Evolutionary conservation across 2,797 vertebrate genomes (phyloP), one percentile per base, ranked within the genome.

Genomic region (Bryconaethiops microstoma): DNA sequence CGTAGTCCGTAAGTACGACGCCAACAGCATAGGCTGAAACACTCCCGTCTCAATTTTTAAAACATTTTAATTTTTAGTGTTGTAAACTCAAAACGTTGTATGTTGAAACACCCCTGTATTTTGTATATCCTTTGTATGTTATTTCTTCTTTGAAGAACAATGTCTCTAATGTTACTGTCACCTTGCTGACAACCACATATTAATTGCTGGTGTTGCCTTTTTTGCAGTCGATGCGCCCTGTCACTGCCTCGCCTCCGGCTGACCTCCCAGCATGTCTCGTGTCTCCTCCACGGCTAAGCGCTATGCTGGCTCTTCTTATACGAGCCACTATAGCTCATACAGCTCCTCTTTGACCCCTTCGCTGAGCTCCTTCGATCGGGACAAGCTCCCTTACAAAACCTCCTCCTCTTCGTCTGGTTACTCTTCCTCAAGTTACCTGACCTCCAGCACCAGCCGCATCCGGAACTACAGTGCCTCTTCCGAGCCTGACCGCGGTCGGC

Each of bases 271-370:
- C 89, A 96, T 99, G 98, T 98, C 97, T 91, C 97, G 97, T 79
- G 93, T 97, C 83, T 97, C 97, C 88, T 96, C 97, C 90, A 96
- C 96, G 67, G 93, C 97, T 92, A 99, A 98, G 94, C 96, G 96
- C 60, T 97, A 96, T 48, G 82, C 92, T 7, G 95, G 96, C 91
- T 87, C 92, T 84, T 93, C 96, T 88, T 98, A 96, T 87, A 92
- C 92, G 92, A 96, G 95, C 39, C 91, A 95, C 91, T 99, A 97
- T 92, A 94, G 92, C 90, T 95, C 95, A 76, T 97, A 96, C 86
- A 85, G 91, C 90, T 93, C 95, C 78, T 96, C 97, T 86, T 95
- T 95, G 23, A 94, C 95, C 29, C 93, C 96, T 73, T 82, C 91
- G 23, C 87, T 96, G 82, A 82, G 94, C 77, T 86, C 96, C 77